A percentile compares a stretch with the other conserved stretches of the same genome.
These are phyloP conservation scores for Triplophysa siluroides DNA, from an alignment of 2,113 vertebrate species.

Conservation along the genomic window DNA sequence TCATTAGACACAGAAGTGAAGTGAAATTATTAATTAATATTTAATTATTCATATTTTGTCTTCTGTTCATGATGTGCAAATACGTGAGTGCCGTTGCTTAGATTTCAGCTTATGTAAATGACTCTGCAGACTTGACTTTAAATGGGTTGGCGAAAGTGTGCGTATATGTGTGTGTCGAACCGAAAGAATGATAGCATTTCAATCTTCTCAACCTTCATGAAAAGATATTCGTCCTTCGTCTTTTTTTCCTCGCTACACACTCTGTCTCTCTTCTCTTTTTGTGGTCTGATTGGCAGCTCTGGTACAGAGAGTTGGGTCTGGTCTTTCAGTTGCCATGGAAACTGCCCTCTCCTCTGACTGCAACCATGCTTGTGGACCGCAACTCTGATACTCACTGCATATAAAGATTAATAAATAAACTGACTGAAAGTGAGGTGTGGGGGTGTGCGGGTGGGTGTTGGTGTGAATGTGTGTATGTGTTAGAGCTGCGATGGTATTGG, in stretches of 20 bases:
- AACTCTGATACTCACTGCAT: slow-evolving; percentile 49
- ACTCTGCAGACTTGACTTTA: slow-evolving; percentile 30
- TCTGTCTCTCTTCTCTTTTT: slow-evolving; percentile 24
- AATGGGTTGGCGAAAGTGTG: slow-evolving; percentile 15
- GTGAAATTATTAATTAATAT: not conserved
- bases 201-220: slow-evolving; percentile 54
- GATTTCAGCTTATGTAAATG: slow-evolving; percentile 40
- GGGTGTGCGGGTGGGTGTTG: slow-evolving; percentile 10
- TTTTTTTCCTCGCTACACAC: slow-evolving; percentile 37
- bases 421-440: slow-evolving; percentile 3
- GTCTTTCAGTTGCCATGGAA: slow-evolving; percentile 70
- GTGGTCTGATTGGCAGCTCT: slow-evolving; percentile 52
- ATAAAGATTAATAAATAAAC: slow-evolving; percentile 50
- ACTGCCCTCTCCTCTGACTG: slow-evolving; percentile 56
- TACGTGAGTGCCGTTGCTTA: not conserved
- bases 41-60: not conserved
- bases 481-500: not conserved
- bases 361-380: slow-evolving; percentile 53
- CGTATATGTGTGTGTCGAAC: slow-evolving; percentile 20
- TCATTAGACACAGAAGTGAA: not conserved
- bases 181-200: slow-evolving; percentile 46
- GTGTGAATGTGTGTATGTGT: not conserved
- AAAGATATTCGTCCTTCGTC: slow-evolving; percentile 55
- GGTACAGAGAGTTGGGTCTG: slow-evolving; percentile 57
- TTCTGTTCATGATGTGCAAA: slow-evolving; percentile 5